Evolutionary conservation across 2,888 invertebrate species (phyloP), one percentile per base, ranked within the genome.

Genomic region (Mesochorus sp.): DNA sequence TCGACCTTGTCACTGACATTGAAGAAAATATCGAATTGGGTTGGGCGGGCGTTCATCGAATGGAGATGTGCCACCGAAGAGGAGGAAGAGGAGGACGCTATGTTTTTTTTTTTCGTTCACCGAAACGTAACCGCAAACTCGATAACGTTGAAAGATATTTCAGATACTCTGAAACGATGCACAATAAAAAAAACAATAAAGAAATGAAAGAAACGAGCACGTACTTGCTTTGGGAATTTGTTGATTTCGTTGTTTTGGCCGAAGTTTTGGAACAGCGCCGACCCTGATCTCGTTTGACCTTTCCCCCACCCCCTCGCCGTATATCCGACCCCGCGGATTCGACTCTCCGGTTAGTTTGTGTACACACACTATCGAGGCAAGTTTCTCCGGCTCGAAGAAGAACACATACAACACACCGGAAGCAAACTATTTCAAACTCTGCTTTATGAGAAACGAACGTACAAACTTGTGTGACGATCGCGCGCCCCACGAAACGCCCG

Each of bases 381-480:
- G 62, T 62, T 62, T 47, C n/a, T 19, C 39, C 19, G 28, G 24
- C 19, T 19, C 12, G 4, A 47, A 47, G 47, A 31, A 34, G n/a
- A 42, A 62, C 17, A 31, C 12, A 62, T 31, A 47, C 47, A 62
- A 62, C 62, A 34, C 34, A 2, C 4, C 10, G 1, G 34, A 2
- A 8, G 28, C 24, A 14, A 44, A 62, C 14, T 39, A n/a, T 14
- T 47, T 62, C 47, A 31, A 62, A 62, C 62, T n/a, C n/a, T 31
- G 12, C 31, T 44, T 62, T 62, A 47, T 42, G 44, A 47, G 31
- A 28, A 62, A 31, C 44, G 59, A 21, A 62, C 47, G 44, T 12
- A 47, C 47, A 42, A 44, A 61, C 44, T 61, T 44, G n/a, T n/a
- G n/a, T n/a, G 61, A 59, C 47, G 44, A 62, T 42, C 42, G 61